phyloP scores from a whole-genome alignment of 2,888 invertebrate species.

The Amiota mariae region DNA sequence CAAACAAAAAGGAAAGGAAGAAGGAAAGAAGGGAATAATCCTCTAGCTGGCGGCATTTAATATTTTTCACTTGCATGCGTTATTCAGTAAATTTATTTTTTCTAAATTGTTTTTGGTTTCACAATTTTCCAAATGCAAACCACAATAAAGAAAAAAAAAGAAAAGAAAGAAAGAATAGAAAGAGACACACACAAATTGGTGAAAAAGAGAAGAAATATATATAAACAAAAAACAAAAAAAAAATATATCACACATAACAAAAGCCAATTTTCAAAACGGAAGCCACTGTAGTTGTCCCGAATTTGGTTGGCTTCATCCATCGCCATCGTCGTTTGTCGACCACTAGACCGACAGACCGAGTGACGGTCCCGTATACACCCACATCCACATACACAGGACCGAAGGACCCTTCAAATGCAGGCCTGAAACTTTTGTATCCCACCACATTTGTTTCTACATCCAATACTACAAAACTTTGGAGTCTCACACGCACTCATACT shows the following conservation, averaged over 20 bases:
- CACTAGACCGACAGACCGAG: background rate
- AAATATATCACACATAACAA: background rate
- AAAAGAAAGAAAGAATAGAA: background rate
- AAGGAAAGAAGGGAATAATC: no score
- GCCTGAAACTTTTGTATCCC: background rate
- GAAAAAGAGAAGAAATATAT: background rate
- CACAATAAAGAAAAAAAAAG: background rate
- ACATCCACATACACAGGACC: background rate
- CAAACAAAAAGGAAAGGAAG: no score
- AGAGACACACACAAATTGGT: no score
- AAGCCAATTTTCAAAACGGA: constrained; percentile 27
- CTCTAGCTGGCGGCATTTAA: background rate
- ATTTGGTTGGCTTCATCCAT: constrained; percentile 22
- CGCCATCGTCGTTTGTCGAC: background rate
- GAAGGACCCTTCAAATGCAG: constrained; percentile 19
- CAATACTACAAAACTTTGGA: no score
- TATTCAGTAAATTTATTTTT: background rate
- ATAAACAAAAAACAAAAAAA: background rate
- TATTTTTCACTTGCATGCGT: constrained; percentile 17
- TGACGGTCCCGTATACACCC: no score
- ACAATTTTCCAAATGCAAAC: constrained; percentile 5
- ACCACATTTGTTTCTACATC: no score
- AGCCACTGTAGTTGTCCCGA: constrained; percentile 23
- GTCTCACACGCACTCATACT: background rate
- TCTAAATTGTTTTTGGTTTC: background rate